A percentile compares a stretch with the other conserved stretches of the same genome.
Conservation (phyloP, 1,140 invertebrate genomes). For the Telenomus remus region DNA sequence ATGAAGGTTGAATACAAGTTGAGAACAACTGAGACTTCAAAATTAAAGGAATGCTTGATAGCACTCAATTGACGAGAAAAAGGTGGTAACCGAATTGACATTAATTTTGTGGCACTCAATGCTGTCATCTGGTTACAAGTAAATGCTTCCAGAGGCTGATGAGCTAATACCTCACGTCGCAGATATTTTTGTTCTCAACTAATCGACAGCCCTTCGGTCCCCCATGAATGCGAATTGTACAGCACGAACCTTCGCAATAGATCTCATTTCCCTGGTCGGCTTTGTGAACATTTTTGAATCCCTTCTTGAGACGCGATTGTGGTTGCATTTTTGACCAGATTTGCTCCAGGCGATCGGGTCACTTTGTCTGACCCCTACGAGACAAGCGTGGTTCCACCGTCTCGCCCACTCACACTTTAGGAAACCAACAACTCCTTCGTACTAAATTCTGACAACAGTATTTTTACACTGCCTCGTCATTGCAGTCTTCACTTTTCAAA, state of each 20-base stretch:
- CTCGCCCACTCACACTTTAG: constrained; percentile 61
- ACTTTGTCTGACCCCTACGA: constrained; percentile 8
- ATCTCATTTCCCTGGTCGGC: no score
- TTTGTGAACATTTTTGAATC: no score
- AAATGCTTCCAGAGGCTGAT: constrained; percentile 59
- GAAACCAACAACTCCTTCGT: constrained; percentile 12
- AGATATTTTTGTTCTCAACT: constrained; percentile 8
- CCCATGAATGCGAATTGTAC: no score
- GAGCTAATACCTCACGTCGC: constrained; percentile 62
- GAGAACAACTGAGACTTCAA: no score
- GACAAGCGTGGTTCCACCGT: constrained; percentile 37
- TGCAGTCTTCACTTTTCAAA: no score
- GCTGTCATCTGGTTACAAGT: constrained; percentile 64
- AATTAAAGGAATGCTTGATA: neutral
- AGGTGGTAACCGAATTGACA: constrained; percentile 29
- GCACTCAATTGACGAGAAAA: constrained; percentile 37
- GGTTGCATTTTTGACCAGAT: no score
- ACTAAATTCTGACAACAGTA: neutral
- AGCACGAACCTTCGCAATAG: no score
- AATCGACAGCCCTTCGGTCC: no score
- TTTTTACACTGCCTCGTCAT: neutral
- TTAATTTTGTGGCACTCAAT: constrained; percentile 42
- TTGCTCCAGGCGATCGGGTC: no score
- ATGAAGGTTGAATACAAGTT: no score
- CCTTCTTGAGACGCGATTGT: no score